These are phyloP conservation scores for Cantharis lateralis DNA, from an alignment of 2,888 invertebrate genomes.

Conservation along the genomic window DNA sequence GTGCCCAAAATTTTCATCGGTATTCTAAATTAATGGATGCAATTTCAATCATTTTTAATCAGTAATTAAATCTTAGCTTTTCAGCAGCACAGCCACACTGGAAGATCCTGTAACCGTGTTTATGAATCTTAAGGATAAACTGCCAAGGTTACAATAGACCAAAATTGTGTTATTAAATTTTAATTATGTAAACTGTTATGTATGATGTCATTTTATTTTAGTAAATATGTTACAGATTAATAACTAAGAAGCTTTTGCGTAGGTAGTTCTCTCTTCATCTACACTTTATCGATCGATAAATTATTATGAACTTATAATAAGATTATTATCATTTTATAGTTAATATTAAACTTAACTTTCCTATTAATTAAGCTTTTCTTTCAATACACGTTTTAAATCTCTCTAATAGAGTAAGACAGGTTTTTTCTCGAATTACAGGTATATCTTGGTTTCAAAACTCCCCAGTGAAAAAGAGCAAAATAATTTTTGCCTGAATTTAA, in stretches of 20 bases:
- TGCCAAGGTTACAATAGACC: background rate
- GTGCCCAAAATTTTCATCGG: too few relatives aligned
- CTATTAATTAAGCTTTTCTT: background rate
- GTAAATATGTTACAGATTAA: background rate
- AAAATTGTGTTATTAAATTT: slow-evolving; percentile 1
- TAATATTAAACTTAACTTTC: background rate
- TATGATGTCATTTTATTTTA: background rate
- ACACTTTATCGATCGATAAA: background rate
- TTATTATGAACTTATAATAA: background rate
- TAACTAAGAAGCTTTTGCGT: background rate
- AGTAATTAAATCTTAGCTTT: too few relatives aligned
- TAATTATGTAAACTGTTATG: slow-evolving; percentile 1
- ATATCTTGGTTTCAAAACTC: background rate
- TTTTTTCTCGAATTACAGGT: background rate
- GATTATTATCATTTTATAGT: background rate
- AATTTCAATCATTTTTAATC: too few relatives aligned
- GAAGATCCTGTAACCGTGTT: too few relatives aligned
- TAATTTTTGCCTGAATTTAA: background rate
- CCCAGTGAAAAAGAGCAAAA: background rate
- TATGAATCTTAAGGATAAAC: too few relatives aligned
- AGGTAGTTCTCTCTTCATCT: background rate
- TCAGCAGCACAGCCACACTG: too few relatives aligned
- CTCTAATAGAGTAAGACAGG: background rate
- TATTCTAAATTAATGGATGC: too few relatives aligned
- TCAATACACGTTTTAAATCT: background rate